Conservation (phyloP, 1,140 invertebrate genomes). For the Ephestia elutella region DNA sequence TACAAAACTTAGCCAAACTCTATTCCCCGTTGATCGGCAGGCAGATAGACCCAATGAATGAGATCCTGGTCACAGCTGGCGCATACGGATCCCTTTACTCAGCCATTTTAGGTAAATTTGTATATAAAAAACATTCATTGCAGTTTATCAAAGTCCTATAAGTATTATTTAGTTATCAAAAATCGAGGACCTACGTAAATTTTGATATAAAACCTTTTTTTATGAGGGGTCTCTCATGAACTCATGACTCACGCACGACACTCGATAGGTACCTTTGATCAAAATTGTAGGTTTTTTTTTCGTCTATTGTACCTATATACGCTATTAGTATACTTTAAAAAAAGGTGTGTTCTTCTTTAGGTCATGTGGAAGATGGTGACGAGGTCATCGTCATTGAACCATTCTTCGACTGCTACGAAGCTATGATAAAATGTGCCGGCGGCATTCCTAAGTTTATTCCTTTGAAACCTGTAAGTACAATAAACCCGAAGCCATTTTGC, state of each 20-base stretch:
- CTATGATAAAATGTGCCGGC: constrained; percentile 92
- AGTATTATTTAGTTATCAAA: too few species aligned
- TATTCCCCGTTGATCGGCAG: constrained; percentile 87
- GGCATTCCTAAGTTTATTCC: constrained; percentile 92
- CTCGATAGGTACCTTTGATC: too few species aligned
- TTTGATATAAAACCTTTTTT: too few species aligned
- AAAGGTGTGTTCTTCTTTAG: too few species aligned
- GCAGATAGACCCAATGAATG: constrained; percentile 85
- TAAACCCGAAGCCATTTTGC: neutral
- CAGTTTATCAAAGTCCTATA: too few species aligned
- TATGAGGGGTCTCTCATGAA: too few species aligned
- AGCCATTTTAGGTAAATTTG: constrained; percentile 79
- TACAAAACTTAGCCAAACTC: constrained; percentile 87
- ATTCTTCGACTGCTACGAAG: constrained; percentile 98
- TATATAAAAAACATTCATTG: too few species aligned
- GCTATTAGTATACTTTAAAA: too few species aligned
- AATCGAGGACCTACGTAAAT: too few species aligned
- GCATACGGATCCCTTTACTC: constrained; percentile 95
- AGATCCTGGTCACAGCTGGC: constrained; percentile 92
- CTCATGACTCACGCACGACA: too few species aligned
- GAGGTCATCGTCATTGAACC: constrained; percentile 99
- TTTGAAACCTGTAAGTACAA: constrained; percentile 82
- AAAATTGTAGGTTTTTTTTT: too few species aligned
- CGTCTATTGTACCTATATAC: too few species aligned
- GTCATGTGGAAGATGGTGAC: constrained; percentile 88